Evolutionary conservation across 2,113 vertebrate genomes (phyloP), one percentile per base, ranked within the genome.

Genomic region (Trogon melanurus): DNA sequence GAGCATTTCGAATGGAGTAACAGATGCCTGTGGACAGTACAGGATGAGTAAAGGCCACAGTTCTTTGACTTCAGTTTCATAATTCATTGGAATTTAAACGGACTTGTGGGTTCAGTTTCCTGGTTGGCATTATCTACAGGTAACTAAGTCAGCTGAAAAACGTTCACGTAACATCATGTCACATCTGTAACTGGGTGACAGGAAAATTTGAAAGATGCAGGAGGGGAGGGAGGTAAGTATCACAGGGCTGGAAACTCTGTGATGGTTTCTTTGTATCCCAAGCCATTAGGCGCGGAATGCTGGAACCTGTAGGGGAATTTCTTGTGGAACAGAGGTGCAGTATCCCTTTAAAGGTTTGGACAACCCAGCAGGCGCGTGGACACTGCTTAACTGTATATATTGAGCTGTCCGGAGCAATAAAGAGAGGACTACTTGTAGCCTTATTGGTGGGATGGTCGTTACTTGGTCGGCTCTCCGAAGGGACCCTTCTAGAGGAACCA

Each of bases 41-140:
- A 88, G 30, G 65, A 14, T 73, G 83, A 70, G 22, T 54, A 47
- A 62, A 79, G 66, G 60, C 22, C 57, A 91, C 3, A 91, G 25
- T 71, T 84, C 38, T 53, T 60, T 88, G 29, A 53, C 89, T 60
- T 79, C 23, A 50, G 36, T 81, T 90, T 89, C 83, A 27, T 88
- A 91, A 88, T 78, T 96, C 79, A 88, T 70, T 88, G 53, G 51
- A 73, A 58, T 86, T 91, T 32, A 82, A 91, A 92, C 69, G 51
- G 61, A 91, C 44, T 62, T 45, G 10, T 70, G 50, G 5, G 45
- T 75, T 94, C 18, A 62, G 88, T 93, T 91, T 81, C 41, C 65
- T 79, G 57, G 34, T 41, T 57, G 32, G n/a, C 18, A 26, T 72
- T 91, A 81, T 19, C 69, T 72, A 29, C 3, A 9, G 34, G 67